A percentile compares a stretch with the other conserved stretches of the same genome.
These are phyloP conservation scores for Columbina picui DNA, from an alignment of 2,113 vertebrate species.

Conservation along the genomic window DNA sequence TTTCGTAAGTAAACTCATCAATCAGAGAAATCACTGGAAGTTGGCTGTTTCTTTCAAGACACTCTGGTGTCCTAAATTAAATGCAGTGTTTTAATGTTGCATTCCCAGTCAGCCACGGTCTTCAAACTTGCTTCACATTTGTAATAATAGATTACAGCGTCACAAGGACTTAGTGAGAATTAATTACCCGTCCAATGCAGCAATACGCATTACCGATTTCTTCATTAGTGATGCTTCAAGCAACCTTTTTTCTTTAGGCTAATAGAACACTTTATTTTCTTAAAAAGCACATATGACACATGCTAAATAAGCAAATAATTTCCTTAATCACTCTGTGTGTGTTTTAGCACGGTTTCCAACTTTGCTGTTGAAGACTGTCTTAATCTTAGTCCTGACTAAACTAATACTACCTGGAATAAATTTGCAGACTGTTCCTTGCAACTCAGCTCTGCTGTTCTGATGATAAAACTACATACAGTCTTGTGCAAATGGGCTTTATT, in stretches of 20 bases:
- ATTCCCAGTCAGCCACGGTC: background rate
- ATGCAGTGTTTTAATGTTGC: background rate
- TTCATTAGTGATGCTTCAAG: background rate
- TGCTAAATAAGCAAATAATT: background rate
- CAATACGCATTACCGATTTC: background rate
- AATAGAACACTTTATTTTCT: background rate
- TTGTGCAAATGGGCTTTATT: background rate
- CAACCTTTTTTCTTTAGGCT: background rate
- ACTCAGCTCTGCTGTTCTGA: background rate
- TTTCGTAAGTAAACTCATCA: background rate
- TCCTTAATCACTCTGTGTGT: background rate
- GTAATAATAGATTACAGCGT: background rate
- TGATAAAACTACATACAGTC: background rate
- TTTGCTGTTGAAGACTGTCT: background rate
- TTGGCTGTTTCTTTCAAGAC: background rate
- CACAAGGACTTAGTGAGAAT: background rate
- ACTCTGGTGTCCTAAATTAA: background rate
- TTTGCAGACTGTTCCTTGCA: background rate
- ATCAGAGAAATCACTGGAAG: background rate
- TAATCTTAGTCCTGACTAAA: background rate
- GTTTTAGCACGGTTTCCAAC: background rate
- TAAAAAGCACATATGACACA: background rate
- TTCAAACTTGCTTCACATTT: slow-evolving; percentile 12
- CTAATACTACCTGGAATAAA: background rate
- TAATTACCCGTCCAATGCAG: slow-evolving; percentile 12